Evolutionary conservation across 2,113 vertebrate genomes (phyloP).

Genomic region (Procavia capensis): DNA sequence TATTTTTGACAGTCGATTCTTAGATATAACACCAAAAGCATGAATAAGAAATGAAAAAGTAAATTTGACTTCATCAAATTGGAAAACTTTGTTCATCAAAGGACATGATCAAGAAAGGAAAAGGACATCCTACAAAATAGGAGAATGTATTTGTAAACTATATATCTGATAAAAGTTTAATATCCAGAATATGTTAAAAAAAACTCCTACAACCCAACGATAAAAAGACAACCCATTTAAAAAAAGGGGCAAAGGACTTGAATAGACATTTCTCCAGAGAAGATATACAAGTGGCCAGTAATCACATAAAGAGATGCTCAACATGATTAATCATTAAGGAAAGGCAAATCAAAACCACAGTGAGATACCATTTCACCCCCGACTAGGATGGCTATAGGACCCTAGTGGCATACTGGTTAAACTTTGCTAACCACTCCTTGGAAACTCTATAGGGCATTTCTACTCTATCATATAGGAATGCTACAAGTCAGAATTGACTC

Average conservation of each 20-base stretch:
- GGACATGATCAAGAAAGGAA: not conserved
- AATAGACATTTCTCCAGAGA: not conserved
- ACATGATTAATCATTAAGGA: no score
- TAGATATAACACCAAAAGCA: not conserved
- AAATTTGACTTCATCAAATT: not conserved
- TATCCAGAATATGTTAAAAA: not conserved
- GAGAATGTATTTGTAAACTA: not conserved
- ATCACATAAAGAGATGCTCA: not conserved
- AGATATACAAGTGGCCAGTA: not conserved
- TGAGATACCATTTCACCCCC: no score
- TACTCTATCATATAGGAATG: no score
- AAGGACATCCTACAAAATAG: not conserved
- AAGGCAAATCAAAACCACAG: no score
- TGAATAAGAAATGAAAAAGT: not conserved
- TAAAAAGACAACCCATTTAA: not conserved
- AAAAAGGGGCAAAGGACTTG: not conserved
- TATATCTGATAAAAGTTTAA: not conserved
- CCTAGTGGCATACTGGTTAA: no score
- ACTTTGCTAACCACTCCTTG: no score
- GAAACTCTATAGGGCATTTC: no score
- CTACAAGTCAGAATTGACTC: no score
- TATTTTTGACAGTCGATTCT: not conserved
- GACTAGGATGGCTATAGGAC: no score
- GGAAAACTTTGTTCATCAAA: not conserved
- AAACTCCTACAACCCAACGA: not conserved